Base-by-base conservation (phyloP, 2,113 vertebrate species). In the Dipodomys stephensi region DNA sequence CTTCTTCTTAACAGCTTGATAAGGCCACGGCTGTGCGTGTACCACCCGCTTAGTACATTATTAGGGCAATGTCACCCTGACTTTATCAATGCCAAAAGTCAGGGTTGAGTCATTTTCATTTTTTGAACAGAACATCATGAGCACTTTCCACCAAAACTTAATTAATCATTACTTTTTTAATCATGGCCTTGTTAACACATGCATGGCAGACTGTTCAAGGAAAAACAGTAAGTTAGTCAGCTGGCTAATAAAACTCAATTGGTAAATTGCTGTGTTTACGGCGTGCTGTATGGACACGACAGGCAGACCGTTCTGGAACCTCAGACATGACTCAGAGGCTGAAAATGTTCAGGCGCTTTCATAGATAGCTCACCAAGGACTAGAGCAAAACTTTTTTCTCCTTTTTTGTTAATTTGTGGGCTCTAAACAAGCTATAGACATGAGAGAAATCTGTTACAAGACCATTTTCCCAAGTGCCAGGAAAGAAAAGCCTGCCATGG, bases 261-360 rank as follows among this genome's bases (percentile, higher is more conserved):
- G 49, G 53, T 15, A 62, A 27, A 73, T 92, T 83, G 49, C 77
- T 39, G 49, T 7, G 68, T 91, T 97, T 91, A 9, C n/a, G 96
- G 77, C 20, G 32, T 84, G 67, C 28, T 95, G 12, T 60, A n/a
- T 20, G 73, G 85, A 20, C 0, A 16, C 1, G 44, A 30, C 18
- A 90, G 22, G 23, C 94, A 91, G 90, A 89, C 87, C 4, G 22
- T 76, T 71, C 81, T 92, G 32, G 79, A 65, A 28, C 35, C 8
- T 96, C 46, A 97, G 69, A 94, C 46, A 91, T 5, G 32, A 62
- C 32, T 96, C 86, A 95, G 69, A 94, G n/a, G 28, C 35, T 95
- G 90, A 71, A 94, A 92, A 67, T 83, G 72, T 53, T 76, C 91
- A 95, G 81, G 15, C 53, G 92, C 20, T 76, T 90, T 93, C 39